Evolutionary conservation across 1,140 invertebrate species (phyloP).

Genomic region (Zaprionus camerounensis): DNA sequence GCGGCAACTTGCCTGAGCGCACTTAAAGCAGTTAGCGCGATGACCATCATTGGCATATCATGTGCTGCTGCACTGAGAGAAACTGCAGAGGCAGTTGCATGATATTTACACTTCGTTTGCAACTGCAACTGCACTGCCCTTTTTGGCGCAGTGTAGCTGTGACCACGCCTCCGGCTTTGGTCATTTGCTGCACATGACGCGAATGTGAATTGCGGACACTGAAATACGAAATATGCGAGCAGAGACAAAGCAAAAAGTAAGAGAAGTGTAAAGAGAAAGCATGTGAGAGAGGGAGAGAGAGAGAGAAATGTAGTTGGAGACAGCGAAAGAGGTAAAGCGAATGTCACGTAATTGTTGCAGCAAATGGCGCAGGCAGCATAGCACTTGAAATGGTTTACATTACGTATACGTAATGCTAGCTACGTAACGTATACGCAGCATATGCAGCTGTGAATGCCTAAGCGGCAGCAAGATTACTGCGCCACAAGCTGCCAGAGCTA

Average conservation of each 20-base stretch:
- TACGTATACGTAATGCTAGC: constrained; percentile 35
- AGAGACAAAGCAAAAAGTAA: not conserved
- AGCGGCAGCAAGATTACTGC: constrained; percentile 53
- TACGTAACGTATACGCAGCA: constrained; percentile 64
- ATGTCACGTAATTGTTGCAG: constrained; percentile 73
- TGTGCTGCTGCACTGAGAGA: constrained; percentile 35
- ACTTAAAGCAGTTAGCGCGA: constrained; percentile 78
- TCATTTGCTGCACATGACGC: constrained; percentile 70
- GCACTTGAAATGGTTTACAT: constrained; percentile 36
- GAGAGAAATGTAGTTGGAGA: not conserved
- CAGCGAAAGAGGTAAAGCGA: not conserved
- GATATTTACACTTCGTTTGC: not conserved
- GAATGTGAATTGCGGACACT: constrained; percentile 22
- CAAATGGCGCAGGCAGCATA: constrained; percentile 35
- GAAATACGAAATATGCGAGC: constrained; percentile 4
- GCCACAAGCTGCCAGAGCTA: constrained; percentile 16
- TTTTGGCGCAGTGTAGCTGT: not conserved
- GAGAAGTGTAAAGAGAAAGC: not conserved
- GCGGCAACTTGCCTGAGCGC: constrained; percentile 39
- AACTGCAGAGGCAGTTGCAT: not conserved
- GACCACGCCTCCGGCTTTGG: constrained; percentile 23
- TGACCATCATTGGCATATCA: constrained; percentile 77
- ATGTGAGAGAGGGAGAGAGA: not conserved
- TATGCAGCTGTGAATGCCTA: constrained; percentile 59
- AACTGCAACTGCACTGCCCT: not conserved